Percentiles rank a stretch among this genome's conserved stretches.
These are phyloP conservation scores for Heterodera filipjevi DNA, from an alignment of 2,888 invertebrate species.

Conservation along the genomic window DNA sequence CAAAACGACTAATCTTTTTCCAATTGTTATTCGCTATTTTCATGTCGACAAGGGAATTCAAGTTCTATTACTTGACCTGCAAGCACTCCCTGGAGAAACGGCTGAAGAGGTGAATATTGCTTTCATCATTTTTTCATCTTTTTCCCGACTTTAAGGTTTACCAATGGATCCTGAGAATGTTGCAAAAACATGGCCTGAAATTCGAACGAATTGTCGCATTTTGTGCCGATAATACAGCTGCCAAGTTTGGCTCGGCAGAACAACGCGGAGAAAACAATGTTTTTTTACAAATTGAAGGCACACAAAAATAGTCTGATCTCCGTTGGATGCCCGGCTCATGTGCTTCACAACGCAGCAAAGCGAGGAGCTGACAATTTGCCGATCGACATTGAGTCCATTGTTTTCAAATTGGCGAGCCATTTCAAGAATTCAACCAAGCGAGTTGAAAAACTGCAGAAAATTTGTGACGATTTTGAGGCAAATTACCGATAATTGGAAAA, in stretches of 20 bases:
- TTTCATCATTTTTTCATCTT: not conserved
- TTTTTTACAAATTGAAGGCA: not conserved
- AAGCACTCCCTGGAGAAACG: conserved; percentile 9
- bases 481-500: not conserved
- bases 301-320: not conserved
- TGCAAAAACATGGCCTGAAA: not conserved
- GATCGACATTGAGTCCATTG: conserved; percentile 10
- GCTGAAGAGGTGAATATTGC: not conserved
- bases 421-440: conserved; percentile 14
- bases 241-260: not conserved
- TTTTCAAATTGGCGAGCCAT: not conserved
- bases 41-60: not conserved
- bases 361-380: not conserved
- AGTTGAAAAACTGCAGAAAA: not conserved
- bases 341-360: conserved; percentile 19
- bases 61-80: not conserved
- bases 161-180: not conserved
- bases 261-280: not conserved
- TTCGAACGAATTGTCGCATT: not conserved
- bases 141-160: not conserved
- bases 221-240: conserved; percentile 9
- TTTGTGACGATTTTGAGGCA: not conserved
- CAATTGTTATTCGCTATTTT: conserved; percentile 3
- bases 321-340: not conserved
- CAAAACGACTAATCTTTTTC: conserved; percentile 10